These are phyloP conservation scores for Centroberyx gerrardi DNA, from an alignment of 2,797 vertebrate genomes.

Conservation along the genomic window DNA sequence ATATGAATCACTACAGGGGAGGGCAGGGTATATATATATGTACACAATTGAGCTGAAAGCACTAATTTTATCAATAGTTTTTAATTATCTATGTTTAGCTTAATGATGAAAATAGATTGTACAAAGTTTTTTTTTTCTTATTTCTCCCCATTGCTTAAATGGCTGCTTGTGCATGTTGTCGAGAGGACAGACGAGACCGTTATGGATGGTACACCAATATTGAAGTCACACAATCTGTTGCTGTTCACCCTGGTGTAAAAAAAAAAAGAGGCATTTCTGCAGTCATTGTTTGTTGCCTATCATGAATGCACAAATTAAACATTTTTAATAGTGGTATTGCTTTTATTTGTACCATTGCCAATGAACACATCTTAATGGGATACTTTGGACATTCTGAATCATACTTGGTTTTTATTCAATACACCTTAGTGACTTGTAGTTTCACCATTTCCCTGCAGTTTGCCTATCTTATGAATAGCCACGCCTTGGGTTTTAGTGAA, in stretches of 20 bases:
- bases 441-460: too few relatives aligned
- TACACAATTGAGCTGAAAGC: conserved; percentile 95
- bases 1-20: conserved; percentile 80
- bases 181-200: conserved; percentile 84
- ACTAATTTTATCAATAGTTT: conserved; percentile 96
- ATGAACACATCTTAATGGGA: background rate
- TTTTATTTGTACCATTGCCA: conserved; percentile 11
- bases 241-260: conserved; percentile 85
- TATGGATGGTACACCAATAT: conserved; percentile 93
- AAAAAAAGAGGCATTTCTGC: conserved; percentile 86
- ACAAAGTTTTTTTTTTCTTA: conserved; percentile 89
- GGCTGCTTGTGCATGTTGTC: conserved; percentile 92
- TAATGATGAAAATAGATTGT: conserved; percentile 93
- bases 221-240: conserved; percentile 83
- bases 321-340: conserved; percentile 76
- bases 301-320: conserved; percentile 95
- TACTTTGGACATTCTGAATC: background rate
- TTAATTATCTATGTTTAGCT: conserved; percentile 89
- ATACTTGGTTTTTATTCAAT: too few relatives aligned
- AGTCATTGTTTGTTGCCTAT: conserved; percentile 87
- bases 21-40: conserved; percentile 89
- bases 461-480: too few relatives aligned
- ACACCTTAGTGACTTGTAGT: too few relatives aligned
- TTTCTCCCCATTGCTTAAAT: conserved; percentile 85
- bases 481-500: too few relatives aligned